Evolutionary conservation across 2,797 vertebrate species (phyloP).

Genomic region (Poeciliopsis turneri): DNA sequence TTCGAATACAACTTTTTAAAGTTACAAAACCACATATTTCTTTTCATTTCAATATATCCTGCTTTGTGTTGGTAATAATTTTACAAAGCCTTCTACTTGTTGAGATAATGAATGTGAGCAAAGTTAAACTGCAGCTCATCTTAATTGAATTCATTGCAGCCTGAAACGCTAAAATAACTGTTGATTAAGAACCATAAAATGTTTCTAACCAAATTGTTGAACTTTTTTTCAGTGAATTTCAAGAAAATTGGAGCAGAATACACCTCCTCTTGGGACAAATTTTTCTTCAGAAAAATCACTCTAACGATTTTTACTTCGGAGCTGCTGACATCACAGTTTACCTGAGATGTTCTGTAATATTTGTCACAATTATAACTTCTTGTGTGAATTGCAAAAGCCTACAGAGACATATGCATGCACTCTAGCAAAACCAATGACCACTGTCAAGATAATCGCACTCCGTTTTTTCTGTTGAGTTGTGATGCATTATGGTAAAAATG

Average conservation of each 20-base stretch:
- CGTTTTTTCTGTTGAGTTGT: not conserved
- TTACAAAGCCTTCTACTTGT: not conserved
- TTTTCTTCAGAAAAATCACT: not conserved
- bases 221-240: not conserved
- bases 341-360: not conserved
- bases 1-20: not conserved
- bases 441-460: conserved; percentile 18
- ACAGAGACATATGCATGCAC: not conserved
- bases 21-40: not conserved
- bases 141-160: not conserved
- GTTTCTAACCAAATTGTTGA: not conserved
- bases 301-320: not conserved
- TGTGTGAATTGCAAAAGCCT: not conserved
- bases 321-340: not conserved
- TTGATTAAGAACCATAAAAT: not conserved
- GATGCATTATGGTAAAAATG: conserved; percentile 22
- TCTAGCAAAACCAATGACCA: conserved; percentile 1
- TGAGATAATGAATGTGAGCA: not conserved
- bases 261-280: not conserved
- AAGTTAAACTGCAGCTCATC: not conserved
- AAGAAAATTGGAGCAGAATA: not conserved
- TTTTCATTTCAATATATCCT: not conserved
- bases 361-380: not conserved
- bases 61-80: not conserved
- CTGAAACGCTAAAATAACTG: not conserved